These are phyloP conservation scores for Drepana arcuata DNA, from an alignment of 1,140 invertebrate species.

Conservation along the genomic window DNA sequence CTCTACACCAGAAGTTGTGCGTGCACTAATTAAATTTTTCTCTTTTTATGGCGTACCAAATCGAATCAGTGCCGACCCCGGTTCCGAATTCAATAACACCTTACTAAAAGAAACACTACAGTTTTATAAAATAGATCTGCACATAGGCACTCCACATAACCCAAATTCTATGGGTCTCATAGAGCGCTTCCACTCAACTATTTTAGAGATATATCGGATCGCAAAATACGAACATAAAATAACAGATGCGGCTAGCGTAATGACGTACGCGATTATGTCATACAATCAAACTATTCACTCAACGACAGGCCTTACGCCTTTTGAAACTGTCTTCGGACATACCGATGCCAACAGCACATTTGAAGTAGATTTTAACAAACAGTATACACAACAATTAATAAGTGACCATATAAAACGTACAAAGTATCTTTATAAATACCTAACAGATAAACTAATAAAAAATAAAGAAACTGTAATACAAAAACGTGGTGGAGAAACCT, in stretches of 20 bases:
- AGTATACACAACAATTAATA: slow-evolving; percentile 13
- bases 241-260: slow-evolving; percentile 13
- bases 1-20: background rate
- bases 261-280: slow-evolving; percentile 9
- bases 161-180: slow-evolving; percentile 35
- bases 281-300: slow-evolving; percentile 17
- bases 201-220: slow-evolving; percentile 29
- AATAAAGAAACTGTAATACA: background rate
- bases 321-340: slow-evolving; percentile 16
- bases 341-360: slow-evolving; percentile 6
- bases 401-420: slow-evolving; percentile 10
- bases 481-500: background rate
- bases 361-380: slow-evolving; percentile 8
- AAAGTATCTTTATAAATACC: slow-evolving; percentile 2
- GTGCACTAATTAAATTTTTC: background rate
- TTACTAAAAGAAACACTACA: slow-evolving; percentile 19
- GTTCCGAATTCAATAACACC: slow-evolving; percentile 28
- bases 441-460: background rate
- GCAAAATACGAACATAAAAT: slow-evolving; percentile 22
- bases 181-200: slow-evolving; percentile 26
- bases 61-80: slow-evolving; percentile 19
- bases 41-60: slow-evolving; percentile 7
- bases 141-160: slow-evolving; percentile 30
- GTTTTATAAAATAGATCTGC: slow-evolving; percentile 30
- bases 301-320: slow-evolving; percentile 11